Percentiles rank a stretch among this genome's conserved stretches.
These are phyloP conservation scores for Gymnodraco acuticeps DNA, from an alignment of 2,797 vertebrate genomes.

Conservation along the genomic window DNA sequence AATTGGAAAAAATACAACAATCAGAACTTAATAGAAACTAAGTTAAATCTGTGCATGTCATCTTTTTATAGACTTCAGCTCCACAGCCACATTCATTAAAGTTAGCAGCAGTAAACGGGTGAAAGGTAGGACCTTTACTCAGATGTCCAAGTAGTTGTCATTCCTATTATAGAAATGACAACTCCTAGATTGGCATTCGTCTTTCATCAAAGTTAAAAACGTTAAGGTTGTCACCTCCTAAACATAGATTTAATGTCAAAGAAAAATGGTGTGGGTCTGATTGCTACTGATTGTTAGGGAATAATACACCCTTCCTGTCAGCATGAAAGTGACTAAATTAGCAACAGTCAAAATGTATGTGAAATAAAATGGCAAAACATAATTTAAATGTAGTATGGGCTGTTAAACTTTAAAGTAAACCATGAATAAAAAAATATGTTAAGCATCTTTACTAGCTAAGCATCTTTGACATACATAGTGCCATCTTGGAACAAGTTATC, in stretches of 20 bases:
- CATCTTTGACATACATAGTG: background rate
- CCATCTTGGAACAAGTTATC: background rate
- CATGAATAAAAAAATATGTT: background rate
- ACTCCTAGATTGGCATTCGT: background rate
- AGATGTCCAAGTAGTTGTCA: background rate
- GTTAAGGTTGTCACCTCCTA: too few species aligned
- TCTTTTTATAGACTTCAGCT: conserved; percentile 1
- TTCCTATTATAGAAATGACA: background rate
- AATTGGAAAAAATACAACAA: background rate
- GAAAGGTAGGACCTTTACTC: background rate
- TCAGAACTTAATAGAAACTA: background rate
- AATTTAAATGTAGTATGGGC: conserved; percentile 5
- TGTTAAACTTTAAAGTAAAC: background rate
- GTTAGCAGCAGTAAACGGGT: background rate
- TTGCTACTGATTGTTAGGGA: background rate
- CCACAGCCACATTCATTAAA: background rate
- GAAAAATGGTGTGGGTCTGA: background rate
- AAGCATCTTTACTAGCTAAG: background rate
- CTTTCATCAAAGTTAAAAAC: conserved; percentile 1
- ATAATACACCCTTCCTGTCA: background rate
- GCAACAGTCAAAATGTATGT: background rate
- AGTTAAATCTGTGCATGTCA: background rate
- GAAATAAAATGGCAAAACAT: background rate
- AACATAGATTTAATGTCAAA: background rate
- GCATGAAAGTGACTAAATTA: background rate